A percentile compares a stretch with the other conserved stretches of the same genome.
Conservation (phyloP, 2,888 invertebrate genomes). For the Plusia festucae region DNA sequence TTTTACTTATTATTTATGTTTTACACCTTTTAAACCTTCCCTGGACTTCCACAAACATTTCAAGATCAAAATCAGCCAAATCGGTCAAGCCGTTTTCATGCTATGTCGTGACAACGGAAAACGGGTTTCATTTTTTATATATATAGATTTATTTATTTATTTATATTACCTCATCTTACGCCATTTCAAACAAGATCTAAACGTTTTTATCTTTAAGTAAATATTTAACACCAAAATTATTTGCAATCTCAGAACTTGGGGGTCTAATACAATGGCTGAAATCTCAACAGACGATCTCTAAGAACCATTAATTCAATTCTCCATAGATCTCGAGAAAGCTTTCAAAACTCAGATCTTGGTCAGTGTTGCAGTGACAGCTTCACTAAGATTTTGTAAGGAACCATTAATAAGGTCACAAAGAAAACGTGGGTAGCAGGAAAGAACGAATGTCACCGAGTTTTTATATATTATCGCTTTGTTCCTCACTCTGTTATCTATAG, state of each 20-base stretch:
- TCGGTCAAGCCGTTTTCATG: too few species aligned
- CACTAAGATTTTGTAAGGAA: neutral
- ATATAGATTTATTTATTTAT: too few species aligned
- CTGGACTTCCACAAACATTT: too few species aligned
- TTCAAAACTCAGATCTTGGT: slow-evolving; percentile 17
- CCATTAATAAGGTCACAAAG: slow-evolving; percentile 7
- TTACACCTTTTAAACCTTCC: too few species aligned
- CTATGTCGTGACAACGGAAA: too few species aligned
- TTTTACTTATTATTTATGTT: too few species aligned
- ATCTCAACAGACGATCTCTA: slow-evolving; percentile 35
- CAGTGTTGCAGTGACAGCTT: slow-evolving; percentile 11
- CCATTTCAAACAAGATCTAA: neutral
- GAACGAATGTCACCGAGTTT: neutral
- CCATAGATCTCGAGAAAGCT: slow-evolving; percentile 18
- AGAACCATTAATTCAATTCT: slow-evolving; percentile 43
- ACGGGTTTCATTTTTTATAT: too few species aligned
- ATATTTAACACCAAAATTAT: neutral
- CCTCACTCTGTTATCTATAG: neutral
- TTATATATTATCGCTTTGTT: neutral
- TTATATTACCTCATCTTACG: too few species aligned
- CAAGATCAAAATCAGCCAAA: too few species aligned
- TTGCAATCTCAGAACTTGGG: slow-evolving; percentile 26
- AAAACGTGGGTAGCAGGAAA: neutral
- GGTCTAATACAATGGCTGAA: slow-evolving; percentile 30
- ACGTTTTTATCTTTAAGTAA: neutral